Percentiles rank a stretch among this genome's conserved stretches.
phyloP scores from a whole-genome alignment of 2,113 vertebrate species.

The Diphyllodes magnificus region DNA sequence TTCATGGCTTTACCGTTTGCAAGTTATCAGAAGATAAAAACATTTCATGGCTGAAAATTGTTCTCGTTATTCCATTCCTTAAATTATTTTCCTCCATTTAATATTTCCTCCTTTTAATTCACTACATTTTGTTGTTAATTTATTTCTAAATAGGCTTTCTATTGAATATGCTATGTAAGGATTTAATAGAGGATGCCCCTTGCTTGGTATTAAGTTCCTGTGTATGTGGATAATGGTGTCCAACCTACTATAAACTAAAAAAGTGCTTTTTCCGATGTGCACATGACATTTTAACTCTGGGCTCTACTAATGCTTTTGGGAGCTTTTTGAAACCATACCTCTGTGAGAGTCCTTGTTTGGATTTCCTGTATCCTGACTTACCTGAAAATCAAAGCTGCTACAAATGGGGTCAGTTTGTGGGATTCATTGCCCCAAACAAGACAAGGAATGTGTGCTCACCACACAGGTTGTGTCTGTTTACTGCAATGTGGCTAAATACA shows the following conservation, averaged over 20 bases:
- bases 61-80: slow-evolving; percentile 49
- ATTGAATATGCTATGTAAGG: slow-evolving; percentile 44
- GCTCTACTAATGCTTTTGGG: not conserved
- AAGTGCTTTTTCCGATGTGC: not conserved
- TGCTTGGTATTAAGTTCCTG: not conserved
- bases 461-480: not conserved
- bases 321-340: not conserved
- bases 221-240: not conserved
- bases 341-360: not conserved
- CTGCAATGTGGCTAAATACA: not conserved
- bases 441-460: not conserved
- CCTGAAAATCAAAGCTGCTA: slow-evolving; percentile 30
- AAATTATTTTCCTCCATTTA: slow-evolving; percentile 53
- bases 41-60: slow-evolving; percentile 61
- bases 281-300: not conserved
- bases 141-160: slow-evolving; percentile 64
- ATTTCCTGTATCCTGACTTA: not conserved
- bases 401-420: not conserved
- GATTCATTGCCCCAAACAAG: not conserved
- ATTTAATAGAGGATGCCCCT: slow-evolving; percentile 33
- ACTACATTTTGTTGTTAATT: slow-evolving; percentile 60
- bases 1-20: slow-evolving; percentile 5
- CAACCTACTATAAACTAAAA: not conserved
- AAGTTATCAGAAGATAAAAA: slow-evolving; percentile 59
- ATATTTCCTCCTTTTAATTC: slow-evolving; percentile 60